Conservation (phyloP, 2,113 vertebrate genomes). For the Anser cygnoides region DNA sequence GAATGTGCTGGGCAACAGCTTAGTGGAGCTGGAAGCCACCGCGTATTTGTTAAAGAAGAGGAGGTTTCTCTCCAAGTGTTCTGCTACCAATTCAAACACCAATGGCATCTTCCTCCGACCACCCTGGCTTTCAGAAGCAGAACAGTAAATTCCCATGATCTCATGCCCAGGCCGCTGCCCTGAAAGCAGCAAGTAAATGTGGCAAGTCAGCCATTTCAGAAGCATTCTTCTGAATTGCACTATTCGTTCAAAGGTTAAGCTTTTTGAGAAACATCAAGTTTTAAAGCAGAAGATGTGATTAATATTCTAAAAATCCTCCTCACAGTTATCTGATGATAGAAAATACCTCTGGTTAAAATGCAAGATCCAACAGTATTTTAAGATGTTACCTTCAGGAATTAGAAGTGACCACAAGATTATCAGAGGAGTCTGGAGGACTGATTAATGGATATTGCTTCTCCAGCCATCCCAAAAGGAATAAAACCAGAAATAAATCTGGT, state of each 20-base stretch:
- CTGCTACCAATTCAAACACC: conserved; percentile 16
- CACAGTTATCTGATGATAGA: neutral
- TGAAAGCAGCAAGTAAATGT: neutral
- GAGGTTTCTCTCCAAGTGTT: neutral
- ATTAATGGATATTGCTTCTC: neutral
- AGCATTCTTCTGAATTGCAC: neutral
- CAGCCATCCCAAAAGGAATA: neutral
- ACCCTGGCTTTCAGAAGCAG: neutral
- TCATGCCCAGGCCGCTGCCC: neutral
- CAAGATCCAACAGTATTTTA: neutral
- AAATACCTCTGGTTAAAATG: neutral
- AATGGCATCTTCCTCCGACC: neutral
- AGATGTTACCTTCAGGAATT: neutral
- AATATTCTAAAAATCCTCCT: neutral
- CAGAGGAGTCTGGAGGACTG: neutral
- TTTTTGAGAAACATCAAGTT: neutral
- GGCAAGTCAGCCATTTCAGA: conserved; percentile 7
- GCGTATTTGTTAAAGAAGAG: neutral
- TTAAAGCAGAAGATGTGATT: neutral
- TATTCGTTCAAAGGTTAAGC: neutral
- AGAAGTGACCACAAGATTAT: neutral
- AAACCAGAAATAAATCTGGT: neutral
- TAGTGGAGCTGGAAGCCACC: neutral
- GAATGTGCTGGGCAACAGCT: neutral
- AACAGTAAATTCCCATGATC: conserved; percentile 40